Evolutionary conservation across 2,888 invertebrate genomes (phyloP), one percentile per base, ranked within the genome.

Genomic region (Ectemnius lituratus): DNA sequence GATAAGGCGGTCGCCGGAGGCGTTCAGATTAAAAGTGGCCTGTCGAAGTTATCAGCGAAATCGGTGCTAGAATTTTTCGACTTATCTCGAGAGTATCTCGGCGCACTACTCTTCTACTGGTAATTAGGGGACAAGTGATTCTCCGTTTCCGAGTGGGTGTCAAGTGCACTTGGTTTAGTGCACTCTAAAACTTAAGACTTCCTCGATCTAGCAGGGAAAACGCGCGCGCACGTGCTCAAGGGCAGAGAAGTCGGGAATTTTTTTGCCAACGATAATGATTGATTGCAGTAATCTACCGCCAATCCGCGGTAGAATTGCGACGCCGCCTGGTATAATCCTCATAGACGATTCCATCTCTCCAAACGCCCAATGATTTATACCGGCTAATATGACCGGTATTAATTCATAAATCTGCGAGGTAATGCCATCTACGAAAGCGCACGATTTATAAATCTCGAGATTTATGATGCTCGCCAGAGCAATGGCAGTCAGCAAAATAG

Each of bases 361-460:
- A 76, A 76, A 80, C 64, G 73, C 23, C n/a, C 37, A 11, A 61
- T 73, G 81, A 83, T 80, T 82, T 82, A 82, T 81, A 73, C 47
- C 37, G 57, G 76, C 78, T 81, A 83, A 81, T 83, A 75, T 81
- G 83, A 83, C 73, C 83, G 69, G 76, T 75, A 82, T 82, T 80
- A 82, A 82, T 82, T 82, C 83, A 83, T 78, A 82, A 83, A 82
- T 83, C 78, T 73, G 69, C 46, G 58, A 68, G 70, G 78, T 73
- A 82, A 78, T 83, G 78, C 77, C 73, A 74, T 75, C 84, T 69
- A 70, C 81, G 82, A 84, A 82, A 81, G 37, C 79, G 68, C 72
- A 63, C 73, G 75, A 81, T 83, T 83, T 79, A 81, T 81, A 83
- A 82, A 82, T 82, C 82, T 70, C 69, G 58, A 71, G 77, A 83